Percentiles rank a stretch among this genome's conserved stretches.
These are phyloP conservation scores for Parasteatoda lunata DNA, from an alignment of 2,888 invertebrate species.

Conservation along the genomic window DNA sequence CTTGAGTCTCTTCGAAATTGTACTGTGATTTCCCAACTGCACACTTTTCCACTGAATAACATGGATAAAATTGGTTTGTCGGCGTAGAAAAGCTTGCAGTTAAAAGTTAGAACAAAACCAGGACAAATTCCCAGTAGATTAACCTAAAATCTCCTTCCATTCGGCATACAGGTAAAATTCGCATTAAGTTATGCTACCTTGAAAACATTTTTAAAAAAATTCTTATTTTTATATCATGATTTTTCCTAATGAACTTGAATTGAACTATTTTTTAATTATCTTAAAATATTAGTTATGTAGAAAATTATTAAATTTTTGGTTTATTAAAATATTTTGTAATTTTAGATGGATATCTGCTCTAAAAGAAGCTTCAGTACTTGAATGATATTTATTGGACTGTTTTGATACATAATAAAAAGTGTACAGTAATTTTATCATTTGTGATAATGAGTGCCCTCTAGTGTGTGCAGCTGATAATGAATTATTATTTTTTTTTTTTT, in stretches of 20 bases:
- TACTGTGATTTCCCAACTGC: too few relatives aligned
- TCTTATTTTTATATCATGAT: conserved; percentile 10
- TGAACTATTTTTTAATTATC: not conserved
- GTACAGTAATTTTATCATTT: conserved; percentile 37
- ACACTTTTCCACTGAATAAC: too few relatives aligned
- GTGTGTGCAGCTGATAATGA: conserved; percentile 44
- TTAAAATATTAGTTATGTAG: not conserved
- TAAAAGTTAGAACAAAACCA: too few relatives aligned
- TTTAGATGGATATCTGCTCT: conserved; percentile 68
- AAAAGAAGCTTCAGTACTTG: conserved; percentile 67
- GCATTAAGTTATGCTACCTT: too few relatives aligned
- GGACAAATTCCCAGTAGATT: too few relatives aligned
- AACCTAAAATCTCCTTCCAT: too few relatives aligned
- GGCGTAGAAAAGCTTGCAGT: too few relatives aligned
- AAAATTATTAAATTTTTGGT: too few relatives aligned
- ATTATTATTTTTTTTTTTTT: not conserved
- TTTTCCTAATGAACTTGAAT: not conserved
- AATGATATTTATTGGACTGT: conserved; percentile 34
- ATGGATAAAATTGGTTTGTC: too few relatives aligned
- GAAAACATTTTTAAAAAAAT: not conserved
- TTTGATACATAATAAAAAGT: conserved; percentile 25
- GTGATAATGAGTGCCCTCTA: conserved; percentile 33
- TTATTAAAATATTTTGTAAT: too few relatives aligned
- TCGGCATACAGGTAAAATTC: too few relatives aligned
- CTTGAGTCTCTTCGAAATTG: too few relatives aligned